phyloP scores from a whole-genome alignment of 2,888 invertebrate genomes.

The Smittia aterrima region DNA sequence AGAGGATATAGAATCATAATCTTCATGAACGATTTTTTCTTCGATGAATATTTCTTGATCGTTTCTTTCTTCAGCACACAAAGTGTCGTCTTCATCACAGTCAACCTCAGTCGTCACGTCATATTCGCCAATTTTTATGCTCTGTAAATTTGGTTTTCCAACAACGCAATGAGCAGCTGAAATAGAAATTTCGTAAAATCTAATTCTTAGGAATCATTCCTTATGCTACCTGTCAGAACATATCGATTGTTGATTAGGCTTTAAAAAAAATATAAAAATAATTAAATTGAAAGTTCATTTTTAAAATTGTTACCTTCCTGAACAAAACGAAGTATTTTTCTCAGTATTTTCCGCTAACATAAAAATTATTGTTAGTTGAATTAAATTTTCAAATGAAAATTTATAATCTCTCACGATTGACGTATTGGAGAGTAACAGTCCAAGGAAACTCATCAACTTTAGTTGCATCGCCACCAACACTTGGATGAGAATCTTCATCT shows the following conservation, averaged over 20 bases:
- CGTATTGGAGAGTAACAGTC: conserved; percentile 67
- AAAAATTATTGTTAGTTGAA: too few species aligned
- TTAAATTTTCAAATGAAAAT: too few species aligned
- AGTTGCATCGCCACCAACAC: conserved; percentile 62
- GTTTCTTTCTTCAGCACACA: conserved; percentile 62
- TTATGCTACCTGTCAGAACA: conserved; percentile 13
- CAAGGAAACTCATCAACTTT: conserved; percentile 67
- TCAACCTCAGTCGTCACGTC: conserved; percentile 62
- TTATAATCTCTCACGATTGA: conserved; percentile 57
- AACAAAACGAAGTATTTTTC: too few species aligned
- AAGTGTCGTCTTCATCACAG: conserved; percentile 55
- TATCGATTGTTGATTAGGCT: not conserved
- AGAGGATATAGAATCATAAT: conserved; percentile 61
- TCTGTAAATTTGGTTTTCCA: conserved; percentile 57
- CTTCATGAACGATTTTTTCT: conserved; percentile 63
- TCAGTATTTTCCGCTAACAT: too few species aligned
- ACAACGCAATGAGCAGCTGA: conserved; percentile 16
- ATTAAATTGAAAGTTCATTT: too few species aligned
- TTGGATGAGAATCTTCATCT: conserved; percentile 54
- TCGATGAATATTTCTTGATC: conserved; percentile 60
- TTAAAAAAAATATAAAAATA: not conserved
- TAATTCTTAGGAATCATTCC: too few species aligned
- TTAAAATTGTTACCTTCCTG: too few species aligned
- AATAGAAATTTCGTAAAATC: too few species aligned
- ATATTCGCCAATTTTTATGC: conserved; percentile 53